A percentile compares a stretch with the other conserved stretches of the same genome.
phyloP scores from a whole-genome alignment of 2,113 vertebrate genomes.

The Amblyopsis rosae region DNA sequence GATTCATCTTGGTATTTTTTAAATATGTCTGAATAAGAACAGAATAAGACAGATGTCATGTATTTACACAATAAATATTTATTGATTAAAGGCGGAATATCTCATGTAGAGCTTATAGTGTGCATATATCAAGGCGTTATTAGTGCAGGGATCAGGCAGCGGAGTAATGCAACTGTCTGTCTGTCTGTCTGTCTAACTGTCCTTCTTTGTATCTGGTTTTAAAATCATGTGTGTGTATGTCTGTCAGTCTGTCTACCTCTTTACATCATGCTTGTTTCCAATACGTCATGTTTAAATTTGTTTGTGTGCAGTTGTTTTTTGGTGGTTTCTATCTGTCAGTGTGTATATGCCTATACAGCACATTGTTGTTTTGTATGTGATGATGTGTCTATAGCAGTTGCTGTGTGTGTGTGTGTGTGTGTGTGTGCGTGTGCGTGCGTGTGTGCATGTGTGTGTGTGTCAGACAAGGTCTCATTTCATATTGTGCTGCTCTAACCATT shows the following conservation, averaged over 20 bases:
- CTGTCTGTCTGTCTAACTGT: not conserved
- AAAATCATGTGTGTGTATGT: conserved; percentile 9
- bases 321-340: not conserved
- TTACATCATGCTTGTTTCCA: conserved; percentile 16
- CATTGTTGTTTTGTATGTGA: too few relatives aligned
- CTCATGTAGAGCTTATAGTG: conserved; percentile 30
- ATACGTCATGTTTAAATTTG: too few relatives aligned
- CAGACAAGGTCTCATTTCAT: conserved; percentile 50
- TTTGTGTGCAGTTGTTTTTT: not conserved
- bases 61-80: conserved; percentile 52
- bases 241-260: not conserved
- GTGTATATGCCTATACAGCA: not conserved
- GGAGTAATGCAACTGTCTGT: conserved; percentile 30
- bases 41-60: not conserved
- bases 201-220: not conserved
- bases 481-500: conserved; percentile 64
- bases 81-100: conserved; percentile 57
- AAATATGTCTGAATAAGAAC: not conserved
- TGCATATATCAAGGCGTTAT: conserved; percentile 53
- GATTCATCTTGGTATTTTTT: too few relatives aligned
- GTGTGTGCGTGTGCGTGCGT: not conserved
- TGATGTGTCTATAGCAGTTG: too few relatives aligned
- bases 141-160: conserved; percentile 50
- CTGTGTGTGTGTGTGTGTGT: not conserved
- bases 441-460: conserved; percentile 4